phyloP scores from a whole-genome alignment of 1,140 invertebrate species.

The Contarinia nasturtii region DNA sequence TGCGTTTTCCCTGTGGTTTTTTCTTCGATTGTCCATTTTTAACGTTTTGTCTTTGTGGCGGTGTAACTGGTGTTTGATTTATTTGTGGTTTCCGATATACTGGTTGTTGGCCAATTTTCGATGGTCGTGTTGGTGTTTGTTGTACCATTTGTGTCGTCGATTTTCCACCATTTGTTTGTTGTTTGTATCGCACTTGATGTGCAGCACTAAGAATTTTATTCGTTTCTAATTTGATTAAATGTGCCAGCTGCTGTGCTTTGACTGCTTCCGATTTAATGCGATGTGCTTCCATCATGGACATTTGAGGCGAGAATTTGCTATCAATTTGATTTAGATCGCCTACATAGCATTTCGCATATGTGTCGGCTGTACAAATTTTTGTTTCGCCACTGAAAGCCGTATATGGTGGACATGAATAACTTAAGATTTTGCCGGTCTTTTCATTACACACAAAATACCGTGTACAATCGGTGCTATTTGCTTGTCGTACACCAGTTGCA shows the following conservation, averaged over 20 bases:
- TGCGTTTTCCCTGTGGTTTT: slow-evolving; percentile 13
- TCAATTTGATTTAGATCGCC: slow-evolving; percentile 1
- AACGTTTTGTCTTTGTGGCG: not conserved
- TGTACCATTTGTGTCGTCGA: not conserved
- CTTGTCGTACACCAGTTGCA: slow-evolving; percentile 23
- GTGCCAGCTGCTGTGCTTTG: slow-evolving; percentile 9
- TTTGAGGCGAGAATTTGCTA: slow-evolving; percentile 8
- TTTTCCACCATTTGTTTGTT: not conserved
- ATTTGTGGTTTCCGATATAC: not conserved
- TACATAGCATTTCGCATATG: slow-evolving; percentile 17
- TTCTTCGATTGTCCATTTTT: not conserved
- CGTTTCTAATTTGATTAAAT: not conserved
- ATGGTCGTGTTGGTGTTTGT: not conserved
- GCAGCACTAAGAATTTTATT: not conserved
- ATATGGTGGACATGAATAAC: slow-evolving; percentile 26
- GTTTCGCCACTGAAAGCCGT: slow-evolving; percentile 28
- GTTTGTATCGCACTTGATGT: not conserved
- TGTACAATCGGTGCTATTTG: slow-evolving; percentile 27
- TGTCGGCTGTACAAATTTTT: slow-evolving; percentile 24
- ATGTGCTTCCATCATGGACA: slow-evolving; percentile 16
- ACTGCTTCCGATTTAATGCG: slow-evolving; percentile 13
- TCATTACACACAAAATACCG: slow-evolving; percentile 31
- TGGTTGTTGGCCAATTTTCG: not conserved
- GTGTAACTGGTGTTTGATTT: not conserved
- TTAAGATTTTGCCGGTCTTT: slow-evolving; percentile 20